Percentiles rank a stretch among this genome's conserved stretches.
These are phyloP conservation scores for Mythimna vitellina DNA, from an alignment of 2,888 invertebrate species.

Conservation along the genomic window DNA sequence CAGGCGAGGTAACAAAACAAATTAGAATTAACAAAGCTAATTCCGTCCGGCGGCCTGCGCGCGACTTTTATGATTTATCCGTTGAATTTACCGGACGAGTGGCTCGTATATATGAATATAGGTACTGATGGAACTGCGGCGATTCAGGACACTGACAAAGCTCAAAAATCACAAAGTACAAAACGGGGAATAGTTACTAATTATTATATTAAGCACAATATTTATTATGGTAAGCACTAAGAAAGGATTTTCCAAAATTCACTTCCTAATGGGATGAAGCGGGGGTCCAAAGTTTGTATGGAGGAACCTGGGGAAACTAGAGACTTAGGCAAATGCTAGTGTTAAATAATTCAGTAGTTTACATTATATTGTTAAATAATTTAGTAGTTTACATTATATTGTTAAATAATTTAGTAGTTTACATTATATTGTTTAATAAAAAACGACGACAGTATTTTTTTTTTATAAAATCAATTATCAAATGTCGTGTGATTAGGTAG, in stretches of 20 bases:
- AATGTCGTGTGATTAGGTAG: constrained; percentile 39
- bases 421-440: not conserved
- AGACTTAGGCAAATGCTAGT: no score
- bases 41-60: constrained; percentile 69
- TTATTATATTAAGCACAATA: no score
- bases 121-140: constrained; percentile 4
- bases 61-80: constrained; percentile 81
- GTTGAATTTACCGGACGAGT: constrained; percentile 66
- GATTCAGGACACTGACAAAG: not conserved
- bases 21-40: constrained; percentile 78
- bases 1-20: constrained; percentile 70
- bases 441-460: not conserved
- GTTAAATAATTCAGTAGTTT: no score
- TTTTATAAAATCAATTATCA: constrained; percentile 7
- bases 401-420: not conserved
- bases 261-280: no score
- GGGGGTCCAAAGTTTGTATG: no score
- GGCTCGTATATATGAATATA: constrained; percentile 36
- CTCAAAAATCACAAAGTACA: not conserved
- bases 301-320: no score
- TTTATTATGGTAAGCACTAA: no score
- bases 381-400: no score
- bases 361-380: no score
- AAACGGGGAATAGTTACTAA: not conserved
- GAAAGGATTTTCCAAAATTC: no score